Conservation (phyloP, 2,888 invertebrate genomes). For the Folsomia candida region DNA sequence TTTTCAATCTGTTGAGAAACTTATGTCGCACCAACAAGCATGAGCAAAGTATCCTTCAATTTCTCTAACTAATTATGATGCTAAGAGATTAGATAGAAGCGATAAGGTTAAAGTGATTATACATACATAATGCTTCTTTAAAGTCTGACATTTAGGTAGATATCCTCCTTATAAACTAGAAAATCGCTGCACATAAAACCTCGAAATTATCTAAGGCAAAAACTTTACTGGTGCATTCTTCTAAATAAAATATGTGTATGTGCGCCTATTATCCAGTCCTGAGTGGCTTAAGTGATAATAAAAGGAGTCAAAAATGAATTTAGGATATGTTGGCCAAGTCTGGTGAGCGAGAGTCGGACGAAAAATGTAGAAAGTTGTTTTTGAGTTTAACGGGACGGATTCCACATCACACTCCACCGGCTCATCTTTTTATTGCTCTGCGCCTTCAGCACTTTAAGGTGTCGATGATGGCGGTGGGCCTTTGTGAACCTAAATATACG, state of each 20-base stretch:
- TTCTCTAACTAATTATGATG: too few species aligned
- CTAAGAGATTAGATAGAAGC: too few species aligned
- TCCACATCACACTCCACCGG: constrained; percentile 22
- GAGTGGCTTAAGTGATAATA: not conserved
- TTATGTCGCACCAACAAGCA: not conserved
- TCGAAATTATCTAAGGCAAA: too few species aligned
- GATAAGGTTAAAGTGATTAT: too few species aligned
- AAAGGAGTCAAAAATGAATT: not conserved
- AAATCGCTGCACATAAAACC: too few species aligned
- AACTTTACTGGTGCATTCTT: too few species aligned
- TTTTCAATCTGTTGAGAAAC: not conserved
- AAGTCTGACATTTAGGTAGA: too few species aligned
- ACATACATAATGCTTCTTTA: too few species aligned
- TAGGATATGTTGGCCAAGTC: too few species aligned
- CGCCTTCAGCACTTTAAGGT: constrained; percentile 13
- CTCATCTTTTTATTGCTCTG: constrained; percentile 14
- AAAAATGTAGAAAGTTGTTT: constrained; percentile 2
- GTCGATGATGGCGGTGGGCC: constrained; percentile 17
- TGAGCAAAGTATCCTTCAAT: not conserved
- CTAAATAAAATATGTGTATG: too few species aligned
- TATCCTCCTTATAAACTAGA: too few species aligned
- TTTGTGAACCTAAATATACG: constrained; percentile 12
- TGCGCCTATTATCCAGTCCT: not conserved
- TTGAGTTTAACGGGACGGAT: not conserved
- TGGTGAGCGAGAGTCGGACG: not conserved